phyloP scores from a whole-genome alignment of 2,797 vertebrate genomes.

The Champsocephalus gunnari region DNA sequence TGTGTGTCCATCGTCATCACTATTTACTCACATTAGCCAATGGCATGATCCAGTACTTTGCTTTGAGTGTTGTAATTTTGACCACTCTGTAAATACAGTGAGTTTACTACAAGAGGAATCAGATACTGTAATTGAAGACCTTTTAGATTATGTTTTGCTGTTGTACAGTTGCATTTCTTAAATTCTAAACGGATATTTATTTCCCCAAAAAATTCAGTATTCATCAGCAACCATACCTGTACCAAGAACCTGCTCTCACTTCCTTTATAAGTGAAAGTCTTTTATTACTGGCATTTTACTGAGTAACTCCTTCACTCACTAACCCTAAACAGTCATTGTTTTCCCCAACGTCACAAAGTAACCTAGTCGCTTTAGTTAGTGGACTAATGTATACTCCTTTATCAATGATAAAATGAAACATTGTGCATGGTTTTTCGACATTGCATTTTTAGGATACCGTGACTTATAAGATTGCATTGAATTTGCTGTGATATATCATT shows the following conservation, averaged over 20 bases:
- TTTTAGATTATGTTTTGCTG: slow-evolving; percentile 8
- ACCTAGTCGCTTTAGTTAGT: neutral
- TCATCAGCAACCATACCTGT: neutral
- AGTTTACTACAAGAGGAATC: neutral
- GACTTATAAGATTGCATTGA: neutral
- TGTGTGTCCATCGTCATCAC: slow-evolving; percentile 47
- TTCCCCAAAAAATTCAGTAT: neutral
- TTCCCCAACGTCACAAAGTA: neutral
- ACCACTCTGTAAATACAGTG: slow-evolving; percentile 6
- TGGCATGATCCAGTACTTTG: slow-evolving; percentile 6
- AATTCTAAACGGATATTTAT: neutral
- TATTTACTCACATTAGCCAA: slow-evolving; percentile 38
- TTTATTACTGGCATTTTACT: slow-evolving; percentile 1
- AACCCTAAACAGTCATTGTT: neutral
- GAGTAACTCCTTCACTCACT: neutral
- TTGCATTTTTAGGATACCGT: neutral
- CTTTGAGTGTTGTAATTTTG: slow-evolving; percentile 21
- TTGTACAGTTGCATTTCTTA: neutral
- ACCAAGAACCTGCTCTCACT: neutral
- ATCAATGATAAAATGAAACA: neutral
- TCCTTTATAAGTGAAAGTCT: neutral
- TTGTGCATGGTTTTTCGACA: neutral
- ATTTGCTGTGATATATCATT: neutral
- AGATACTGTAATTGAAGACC: neutral
- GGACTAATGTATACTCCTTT: neutral